These are phyloP conservation scores for Euspilapteryx auroguttella DNA, from an alignment of 2,888 invertebrate species.

Conservation along the genomic window DNA sequence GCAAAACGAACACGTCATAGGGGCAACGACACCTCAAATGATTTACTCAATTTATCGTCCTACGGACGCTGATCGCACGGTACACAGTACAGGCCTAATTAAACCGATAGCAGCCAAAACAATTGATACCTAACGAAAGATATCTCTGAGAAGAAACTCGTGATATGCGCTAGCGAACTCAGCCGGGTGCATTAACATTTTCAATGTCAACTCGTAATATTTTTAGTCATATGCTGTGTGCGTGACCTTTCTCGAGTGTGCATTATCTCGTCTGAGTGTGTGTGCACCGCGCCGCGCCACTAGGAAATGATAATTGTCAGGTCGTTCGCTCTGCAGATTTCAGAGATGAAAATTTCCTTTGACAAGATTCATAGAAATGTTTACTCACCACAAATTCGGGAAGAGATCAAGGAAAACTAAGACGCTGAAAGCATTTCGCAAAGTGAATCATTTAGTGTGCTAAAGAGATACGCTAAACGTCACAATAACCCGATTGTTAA, in stretches of 20 bases:
- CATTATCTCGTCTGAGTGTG: conserved; percentile 11
- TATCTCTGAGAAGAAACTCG: no score
- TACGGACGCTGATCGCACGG: conserved; percentile 14
- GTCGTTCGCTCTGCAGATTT: conserved; percentile 27
- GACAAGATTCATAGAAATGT: conserved; percentile 9
- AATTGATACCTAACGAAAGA: no score
- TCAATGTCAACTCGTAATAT: conserved; percentile 59
- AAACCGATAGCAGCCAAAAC: conserved; percentile 35
- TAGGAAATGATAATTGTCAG: conserved; percentile 36
- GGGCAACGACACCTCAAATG: conserved; percentile 26
- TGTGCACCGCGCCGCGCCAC: conserved; percentile 17
- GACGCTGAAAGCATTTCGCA: no score
- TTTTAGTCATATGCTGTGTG: conserved; percentile 50
- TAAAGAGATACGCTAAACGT: no score
- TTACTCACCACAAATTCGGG: no score
- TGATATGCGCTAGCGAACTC: conserved; percentile 33
- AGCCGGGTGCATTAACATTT: conserved; percentile 54
- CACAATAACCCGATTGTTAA: no score
- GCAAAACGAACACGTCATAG: conserved; percentile 8
- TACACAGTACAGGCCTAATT: conserved; percentile 12
- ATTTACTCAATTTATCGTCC: conserved; percentile 30
- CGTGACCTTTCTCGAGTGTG: conserved; percentile 32
- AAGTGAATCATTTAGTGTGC: no score
- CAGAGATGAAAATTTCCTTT: conserved; percentile 11
- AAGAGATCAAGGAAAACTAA: no score